phyloP scores from a whole-genome alignment of 2,797 vertebrate genomes.

The Kryptopterus vitreolus region DNA sequence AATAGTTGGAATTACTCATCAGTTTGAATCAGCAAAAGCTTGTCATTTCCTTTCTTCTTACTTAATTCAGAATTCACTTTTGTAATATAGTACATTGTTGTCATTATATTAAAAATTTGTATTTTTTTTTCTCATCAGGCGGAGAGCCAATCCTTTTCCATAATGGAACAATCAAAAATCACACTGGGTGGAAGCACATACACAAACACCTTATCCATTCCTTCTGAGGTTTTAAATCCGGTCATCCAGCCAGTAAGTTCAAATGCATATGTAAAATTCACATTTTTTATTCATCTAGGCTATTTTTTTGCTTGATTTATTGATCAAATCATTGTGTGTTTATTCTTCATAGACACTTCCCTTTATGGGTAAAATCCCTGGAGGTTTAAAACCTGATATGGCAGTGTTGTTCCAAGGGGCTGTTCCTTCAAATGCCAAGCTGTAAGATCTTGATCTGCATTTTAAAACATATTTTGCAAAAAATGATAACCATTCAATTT shows the following conservation, averaged over 20 bases:
- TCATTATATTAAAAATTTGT: neutral
- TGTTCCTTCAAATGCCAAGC: neutral
- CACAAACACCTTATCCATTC: neutral
- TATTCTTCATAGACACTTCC: constrained; percentile 13
- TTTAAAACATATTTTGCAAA: neutral
- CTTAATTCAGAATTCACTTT: no score
- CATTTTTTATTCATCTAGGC: no score
- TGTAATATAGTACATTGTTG: no score
- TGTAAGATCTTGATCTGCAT: neutral
- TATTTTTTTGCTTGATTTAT: neutral
- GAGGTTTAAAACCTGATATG: constrained; percentile 17
- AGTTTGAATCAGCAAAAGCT: no score
- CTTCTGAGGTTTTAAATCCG: constrained; percentile 14
- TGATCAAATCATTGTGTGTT: neutral
- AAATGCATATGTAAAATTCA: neutral
- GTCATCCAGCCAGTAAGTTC: constrained; percentile 20
- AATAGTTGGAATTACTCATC: no score
- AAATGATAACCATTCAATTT: neutral
- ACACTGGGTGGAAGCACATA: neutral
- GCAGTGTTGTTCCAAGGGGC: constrained; percentile 36
- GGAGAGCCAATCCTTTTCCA: neutral
- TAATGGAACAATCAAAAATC: neutral
- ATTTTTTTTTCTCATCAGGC: neutral
- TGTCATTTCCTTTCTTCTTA: neutral
- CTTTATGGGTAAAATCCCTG: constrained; percentile 18